Evolutionary conservation across 2,888 invertebrate genomes (phyloP), one percentile per base, ranked within the genome.

Genomic region (Tromatobia lineatoria): DNA sequence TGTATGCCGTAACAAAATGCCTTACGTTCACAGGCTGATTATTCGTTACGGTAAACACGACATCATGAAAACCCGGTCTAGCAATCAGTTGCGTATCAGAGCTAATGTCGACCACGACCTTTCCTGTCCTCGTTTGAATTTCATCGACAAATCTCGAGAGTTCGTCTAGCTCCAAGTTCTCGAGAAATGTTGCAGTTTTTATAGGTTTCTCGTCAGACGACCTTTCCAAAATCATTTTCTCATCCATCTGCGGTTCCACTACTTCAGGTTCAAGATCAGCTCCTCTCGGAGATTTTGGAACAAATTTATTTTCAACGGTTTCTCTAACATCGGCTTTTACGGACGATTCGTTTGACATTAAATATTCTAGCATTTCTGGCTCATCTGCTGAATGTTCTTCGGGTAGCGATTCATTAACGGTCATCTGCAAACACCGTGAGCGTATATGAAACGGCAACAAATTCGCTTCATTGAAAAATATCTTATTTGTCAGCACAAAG

Each of bases 21-120:
- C 94, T 23, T 95, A 94, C 0, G 94, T 91, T 85, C 94, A 95
- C 11, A 95, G 95, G n/a, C 95, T 95, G 92, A 54, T 95, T 96
- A 93, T 97, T 97, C 0, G 96, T 96, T 0, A 97, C 96, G 93
- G 97, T 96, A 89, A 96, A 97, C 83, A 95, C 95, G n/a, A 97
- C 90, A 94, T 88, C 88, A 47, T 91, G 88, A 54, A 78, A 42
- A 20, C 91, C 92, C 15, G 93, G 91, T 20, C 80, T 84, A 2
- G 89, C 91, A 3, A 92, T 64, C 4, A 90, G 85, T 25, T 80
- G 69, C 64, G 88, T 87, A 23, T 78, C 87, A 2, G 85, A 84
- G 18, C 87, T 80, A 54, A 89, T 34, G 59, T 88, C 87, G 7
- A 87, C 70, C 4, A 70, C 59, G 11, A 71, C 25, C 18, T 54